Conservation (phyloP, 2,888 invertebrate genomes). For the Microctonus hyperodae region DNA sequence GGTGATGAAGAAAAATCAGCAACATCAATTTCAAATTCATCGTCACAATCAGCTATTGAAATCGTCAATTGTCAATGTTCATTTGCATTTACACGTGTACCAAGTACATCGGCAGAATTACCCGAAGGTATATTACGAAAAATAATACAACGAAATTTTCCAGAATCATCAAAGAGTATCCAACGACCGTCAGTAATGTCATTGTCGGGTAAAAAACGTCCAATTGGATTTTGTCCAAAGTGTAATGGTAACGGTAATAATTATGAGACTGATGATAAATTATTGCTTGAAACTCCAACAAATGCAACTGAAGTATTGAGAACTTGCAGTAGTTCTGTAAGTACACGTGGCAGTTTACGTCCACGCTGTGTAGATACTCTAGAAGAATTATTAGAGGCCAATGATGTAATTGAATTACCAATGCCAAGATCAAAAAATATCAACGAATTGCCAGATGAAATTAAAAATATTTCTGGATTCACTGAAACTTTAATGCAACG, state of each 20-base stretch:
- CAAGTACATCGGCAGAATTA: constrained; percentile 57
- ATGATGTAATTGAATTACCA: constrained; percentile 67
- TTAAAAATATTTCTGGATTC: constrained; percentile 49
- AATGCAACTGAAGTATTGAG: constrained; percentile 77
- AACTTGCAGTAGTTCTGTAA: constrained; percentile 48
- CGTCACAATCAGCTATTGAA: constrained; percentile 19
- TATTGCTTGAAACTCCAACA: constrained; percentile 74
- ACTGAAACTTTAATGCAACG: constrained; percentile 51
- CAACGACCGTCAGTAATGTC: constrained; percentile 43
- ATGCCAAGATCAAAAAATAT: constrained; percentile 63
- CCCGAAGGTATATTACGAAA: constrained; percentile 56
- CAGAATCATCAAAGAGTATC: constrained; percentile 58
- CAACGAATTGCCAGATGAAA: constrained; percentile 29
- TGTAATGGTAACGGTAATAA: constrained; percentile 48
- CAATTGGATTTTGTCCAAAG: constrained; percentile 48
- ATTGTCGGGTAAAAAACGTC: constrained; percentile 39
- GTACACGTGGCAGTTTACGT: constrained; percentile 41
- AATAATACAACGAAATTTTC: constrained; percentile 59
- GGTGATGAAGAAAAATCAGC: constrained; percentile 53
- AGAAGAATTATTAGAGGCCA: constrained; percentile 57
- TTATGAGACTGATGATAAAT: constrained; percentile 47
- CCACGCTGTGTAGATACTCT: constrained; percentile 50
- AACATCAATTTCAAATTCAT: background rate
- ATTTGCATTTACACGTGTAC: constrained; percentile 52
- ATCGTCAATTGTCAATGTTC: constrained; percentile 50